phyloP scores from a whole-genome alignment of 1,140 invertebrate genomes.

The Sipha flava region DNA sequence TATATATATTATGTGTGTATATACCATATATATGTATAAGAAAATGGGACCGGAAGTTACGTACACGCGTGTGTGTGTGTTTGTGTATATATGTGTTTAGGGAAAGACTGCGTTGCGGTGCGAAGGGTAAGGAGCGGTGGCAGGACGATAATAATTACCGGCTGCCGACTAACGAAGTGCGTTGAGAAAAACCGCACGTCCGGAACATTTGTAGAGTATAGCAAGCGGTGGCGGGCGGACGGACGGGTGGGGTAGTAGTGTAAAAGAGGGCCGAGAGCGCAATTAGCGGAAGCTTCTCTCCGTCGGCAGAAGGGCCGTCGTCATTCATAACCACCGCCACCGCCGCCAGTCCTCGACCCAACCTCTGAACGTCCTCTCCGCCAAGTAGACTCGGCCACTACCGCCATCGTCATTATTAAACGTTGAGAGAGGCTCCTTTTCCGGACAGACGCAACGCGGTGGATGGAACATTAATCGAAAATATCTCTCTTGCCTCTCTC shows the following conservation, averaged over 20 bases:
- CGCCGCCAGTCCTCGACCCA: not conserved
- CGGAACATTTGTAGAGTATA: slow-evolving; percentile 19
- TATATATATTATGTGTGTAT: too few species aligned
- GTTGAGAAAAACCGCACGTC: slow-evolving; percentile 26
- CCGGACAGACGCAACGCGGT: not conserved
- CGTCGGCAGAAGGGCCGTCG: not conserved
- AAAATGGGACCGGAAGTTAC: not conserved
- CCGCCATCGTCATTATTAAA: slow-evolving; percentile 10
- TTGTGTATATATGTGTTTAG: not conserved
- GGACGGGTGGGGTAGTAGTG: not conserved
- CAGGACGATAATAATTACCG: slow-evolving; percentile 28
- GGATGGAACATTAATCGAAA: slow-evolving; percentile 16
- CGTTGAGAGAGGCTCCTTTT: not conserved
- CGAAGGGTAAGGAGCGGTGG: not conserved
- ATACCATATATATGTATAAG: not conserved
- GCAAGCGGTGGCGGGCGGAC: not conserved
- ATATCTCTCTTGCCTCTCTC: not conserved
- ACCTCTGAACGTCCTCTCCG: not conserved
- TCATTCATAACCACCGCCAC: not conserved
- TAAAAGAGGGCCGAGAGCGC: not conserved
- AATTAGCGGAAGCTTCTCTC: slow-evolving; percentile 17
- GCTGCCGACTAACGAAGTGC: slow-evolving; percentile 23
- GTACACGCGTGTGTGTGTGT: not conserved
- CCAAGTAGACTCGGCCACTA: not conserved
- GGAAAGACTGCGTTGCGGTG: not conserved